phyloP scores from a whole-genome alignment of 2,113 vertebrate genomes.

The Podarcis muralis region DNA sequence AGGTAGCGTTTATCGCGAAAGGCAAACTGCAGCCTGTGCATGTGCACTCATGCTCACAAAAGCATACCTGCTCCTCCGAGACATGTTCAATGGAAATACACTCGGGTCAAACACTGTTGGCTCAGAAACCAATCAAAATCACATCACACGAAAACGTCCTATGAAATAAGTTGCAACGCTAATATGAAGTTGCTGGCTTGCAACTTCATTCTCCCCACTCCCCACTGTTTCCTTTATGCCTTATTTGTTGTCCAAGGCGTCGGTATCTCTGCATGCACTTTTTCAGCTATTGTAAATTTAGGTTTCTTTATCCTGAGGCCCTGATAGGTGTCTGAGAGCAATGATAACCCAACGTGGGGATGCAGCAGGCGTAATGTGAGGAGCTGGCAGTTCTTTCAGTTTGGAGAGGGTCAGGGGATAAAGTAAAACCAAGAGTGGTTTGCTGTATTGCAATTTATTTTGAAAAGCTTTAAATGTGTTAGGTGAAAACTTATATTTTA shows the following conservation, averaged over 20 bases:
- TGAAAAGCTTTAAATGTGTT: neutral
- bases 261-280: neutral
- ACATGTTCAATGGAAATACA: neutral
- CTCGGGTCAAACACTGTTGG: neutral
- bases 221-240: neutral
- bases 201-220: neutral
- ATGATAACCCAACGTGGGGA: neutral
- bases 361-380: neutral
- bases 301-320: neutral
- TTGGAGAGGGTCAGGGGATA: neutral
- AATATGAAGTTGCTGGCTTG: neutral
- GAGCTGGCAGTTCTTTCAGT: too few species aligned
- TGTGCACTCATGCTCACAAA: neutral
- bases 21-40: neutral
- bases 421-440: neutral
- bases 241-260: neutral
- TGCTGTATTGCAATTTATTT: neutral
- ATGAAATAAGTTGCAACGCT: neutral
- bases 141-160: neutral
- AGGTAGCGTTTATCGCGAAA: neutral
- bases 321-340: neutral
- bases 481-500: neutral
- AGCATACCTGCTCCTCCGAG: neutral
- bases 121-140: neutral
- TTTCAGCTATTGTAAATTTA: neutral